A percentile compares a stretch with the other conserved stretches of the same genome.
phyloP scores from a whole-genome alignment of 2,797 vertebrate species.

The Mormyrus proboscirostris region DNA sequence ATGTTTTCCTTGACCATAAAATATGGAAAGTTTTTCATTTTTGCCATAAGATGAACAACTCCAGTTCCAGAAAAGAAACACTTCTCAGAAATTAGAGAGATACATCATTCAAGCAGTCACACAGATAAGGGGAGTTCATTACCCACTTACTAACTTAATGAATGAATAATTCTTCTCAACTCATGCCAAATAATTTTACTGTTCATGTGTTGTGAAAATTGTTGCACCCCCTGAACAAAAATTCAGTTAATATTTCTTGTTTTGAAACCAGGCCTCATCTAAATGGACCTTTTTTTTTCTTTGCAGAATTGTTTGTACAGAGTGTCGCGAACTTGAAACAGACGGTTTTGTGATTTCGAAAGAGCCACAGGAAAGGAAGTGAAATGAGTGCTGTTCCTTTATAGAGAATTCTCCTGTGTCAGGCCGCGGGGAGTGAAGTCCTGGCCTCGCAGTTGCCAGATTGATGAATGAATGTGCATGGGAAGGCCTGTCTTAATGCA shows the following conservation, averaged over 20 bases:
- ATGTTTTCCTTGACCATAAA: not conserved
- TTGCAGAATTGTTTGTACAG: not conserved
- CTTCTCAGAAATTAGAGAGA: not conserved
- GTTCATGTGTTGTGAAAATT: not conserved
- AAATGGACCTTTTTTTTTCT: not conserved
- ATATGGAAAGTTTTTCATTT: not conserved
- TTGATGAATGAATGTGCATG: conserved; percentile 17
- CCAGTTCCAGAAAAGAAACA: not conserved
- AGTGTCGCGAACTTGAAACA: not conserved
- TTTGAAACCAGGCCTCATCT: not conserved
- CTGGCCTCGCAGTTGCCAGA: conserved; percentile 15
- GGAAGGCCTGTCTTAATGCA: conserved; percentile 31
- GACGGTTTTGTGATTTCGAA: conserved; percentile 15
- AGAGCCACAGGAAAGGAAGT: not conserved
- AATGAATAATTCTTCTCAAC: not conserved
- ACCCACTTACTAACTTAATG: not conserved
- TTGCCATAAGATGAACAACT: not conserved
- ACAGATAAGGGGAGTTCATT: not conserved
- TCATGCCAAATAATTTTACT: not conserved
- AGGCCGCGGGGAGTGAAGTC: not conserved
- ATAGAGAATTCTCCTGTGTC: not conserved
- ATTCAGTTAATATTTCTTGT: not conserved
- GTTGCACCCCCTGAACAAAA: not conserved
- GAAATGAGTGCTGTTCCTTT: not conserved
- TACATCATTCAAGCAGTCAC: not conserved